Base-by-base conservation (phyloP, 2,888 invertebrate genomes). In the Melanophora roralis region DNA sequence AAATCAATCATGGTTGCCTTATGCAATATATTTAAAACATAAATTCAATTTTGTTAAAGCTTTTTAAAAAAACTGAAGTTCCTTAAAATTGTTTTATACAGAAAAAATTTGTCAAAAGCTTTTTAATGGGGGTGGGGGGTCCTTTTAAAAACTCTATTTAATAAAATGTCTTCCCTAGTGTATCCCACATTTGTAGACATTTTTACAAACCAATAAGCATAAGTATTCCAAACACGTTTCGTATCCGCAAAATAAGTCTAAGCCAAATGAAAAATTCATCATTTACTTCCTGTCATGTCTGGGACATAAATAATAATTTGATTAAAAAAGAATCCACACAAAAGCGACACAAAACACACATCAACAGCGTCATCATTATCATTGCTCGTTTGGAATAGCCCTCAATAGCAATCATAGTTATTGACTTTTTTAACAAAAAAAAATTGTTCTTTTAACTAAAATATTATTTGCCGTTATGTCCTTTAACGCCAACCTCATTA, bases 391-490 rank as follows among this genome's bases (percentile, higher is more conserved):
- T 21, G 43, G 9, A 34, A 55, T 45, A 45, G 2, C 36, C 40
- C 32, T 57, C 47, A n/a, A 49, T 74, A 67, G 43, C 38, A 65
- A 59, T 67, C 57, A 57, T 55, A 40, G 36, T 60, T 75, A 75
- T 68, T 43, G 60, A 45, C 53, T 68, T 60, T 60, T 75, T 68
- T 69, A 69, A 69, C 69, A 69, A 76, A 40, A 62, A 32, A 68
- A 55, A 38, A 55, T 62, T 47, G n/a, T n/a, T 6, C 27, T 27
- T 6, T 27, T 27, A 3, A 27, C 27, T 3, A 27, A 27, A 27
- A 27, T 27, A 6, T n/a, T n/a, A n/a, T n/a, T n/a, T n/a, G n/a
- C n/a, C n/a, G n/a, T n/a, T n/a, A n/a, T n/a, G n/a, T n/a, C n/a
- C n/a, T n/a, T n/a, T 14, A 43, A 9, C 16, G 27, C 23, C 14